phyloP scores from a whole-genome alignment of 2,888 invertebrate species.

The Pycnomerus fuliginosus region DNA sequence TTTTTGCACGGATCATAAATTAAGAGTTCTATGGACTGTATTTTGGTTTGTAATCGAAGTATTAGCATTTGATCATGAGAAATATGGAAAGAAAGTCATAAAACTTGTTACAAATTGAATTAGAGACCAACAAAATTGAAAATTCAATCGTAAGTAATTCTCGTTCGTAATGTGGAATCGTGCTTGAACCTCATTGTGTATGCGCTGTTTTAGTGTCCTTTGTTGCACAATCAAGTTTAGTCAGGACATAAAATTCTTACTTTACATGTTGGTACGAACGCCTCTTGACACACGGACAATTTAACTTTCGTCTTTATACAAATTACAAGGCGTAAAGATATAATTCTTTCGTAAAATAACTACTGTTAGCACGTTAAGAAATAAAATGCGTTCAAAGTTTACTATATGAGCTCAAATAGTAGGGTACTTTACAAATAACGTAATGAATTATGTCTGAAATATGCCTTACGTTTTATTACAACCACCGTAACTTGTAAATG shows the following conservation, averaged over 20 bases:
- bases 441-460: constrained; percentile 36
- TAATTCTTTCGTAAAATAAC: constrained; percentile 26
- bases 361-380: constrained; percentile 27
- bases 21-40: too few relatives aligned
- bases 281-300: constrained; percentile 26
- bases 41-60: too few relatives aligned
- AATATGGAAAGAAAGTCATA: too few relatives aligned
- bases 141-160: constrained; percentile 10
- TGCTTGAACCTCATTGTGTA: constrained; percentile 21
- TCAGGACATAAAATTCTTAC: constrained; percentile 28
- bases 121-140: constrained; percentile 2
- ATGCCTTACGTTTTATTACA: constrained; percentile 32
- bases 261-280: constrained; percentile 28
- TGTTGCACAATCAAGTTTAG: constrained; percentile 28
- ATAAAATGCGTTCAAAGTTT: constrained; percentile 22
- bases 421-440: constrained; percentile 35
- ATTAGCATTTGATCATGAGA: too few relatives aligned
- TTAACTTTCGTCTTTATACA: constrained; percentile 25
- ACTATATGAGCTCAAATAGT: constrained; percentile 28
- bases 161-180: constrained; percentile 21
- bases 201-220: constrained; percentile 24
- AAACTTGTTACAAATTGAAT: constrained; percentile 1
- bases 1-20: too few relatives aligned
- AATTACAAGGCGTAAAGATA: constrained; percentile 27
- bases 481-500: constrained; percentile 35